These are phyloP conservation scores for Trididemnum nubilum DNA, from an alignment of 23 tunicate species.

Conservation along the genomic window DNA sequence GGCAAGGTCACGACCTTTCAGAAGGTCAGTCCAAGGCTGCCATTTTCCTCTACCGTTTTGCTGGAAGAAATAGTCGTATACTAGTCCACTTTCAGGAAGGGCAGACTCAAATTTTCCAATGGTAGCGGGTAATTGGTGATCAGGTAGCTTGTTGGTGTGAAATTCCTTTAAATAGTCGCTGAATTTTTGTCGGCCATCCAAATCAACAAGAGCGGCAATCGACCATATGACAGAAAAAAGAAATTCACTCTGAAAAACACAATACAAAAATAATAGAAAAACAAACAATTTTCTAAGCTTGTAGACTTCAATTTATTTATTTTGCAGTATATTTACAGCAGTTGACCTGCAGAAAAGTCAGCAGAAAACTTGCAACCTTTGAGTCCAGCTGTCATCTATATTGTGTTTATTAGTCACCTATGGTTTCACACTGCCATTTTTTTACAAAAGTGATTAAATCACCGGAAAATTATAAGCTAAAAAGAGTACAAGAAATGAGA, in stretches of 20 bases:
- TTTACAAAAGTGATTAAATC: no score
- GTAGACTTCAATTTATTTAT: no score
- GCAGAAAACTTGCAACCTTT: no score
- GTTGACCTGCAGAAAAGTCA: no score
- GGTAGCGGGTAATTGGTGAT: slow-evolving; percentile 68
- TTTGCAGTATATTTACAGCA: no score
- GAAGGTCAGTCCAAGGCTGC: slow-evolving; percentile 83
- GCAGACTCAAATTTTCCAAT: slow-evolving; percentile 83
- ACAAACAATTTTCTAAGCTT: no score
- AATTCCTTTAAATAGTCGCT: slow-evolving; percentile 66
- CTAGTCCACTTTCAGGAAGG: slow-evolving; percentile 72
- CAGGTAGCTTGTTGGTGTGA: slow-evolving; percentile 55
- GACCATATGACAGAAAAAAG: slow-evolving; percentile 95
- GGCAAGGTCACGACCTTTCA: slow-evolving; percentile 56
- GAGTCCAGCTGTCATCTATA: no score
- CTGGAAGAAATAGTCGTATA: slow-evolving; percentile 77
- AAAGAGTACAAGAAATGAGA: no score
- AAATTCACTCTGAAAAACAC: slow-evolving; percentile 75
- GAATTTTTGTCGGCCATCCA: slow-evolving; percentile 82
- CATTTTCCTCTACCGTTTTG: slow-evolving; percentile 84
- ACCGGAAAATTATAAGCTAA: no score
- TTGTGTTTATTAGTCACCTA: no score
- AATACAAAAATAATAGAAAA: background rate
- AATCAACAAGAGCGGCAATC: slow-evolving; percentile 70
- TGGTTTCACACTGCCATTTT: no score